Base-by-base conservation (phyloP, 1,140 invertebrate genomes). In the Helicoverpa zea region DNA sequence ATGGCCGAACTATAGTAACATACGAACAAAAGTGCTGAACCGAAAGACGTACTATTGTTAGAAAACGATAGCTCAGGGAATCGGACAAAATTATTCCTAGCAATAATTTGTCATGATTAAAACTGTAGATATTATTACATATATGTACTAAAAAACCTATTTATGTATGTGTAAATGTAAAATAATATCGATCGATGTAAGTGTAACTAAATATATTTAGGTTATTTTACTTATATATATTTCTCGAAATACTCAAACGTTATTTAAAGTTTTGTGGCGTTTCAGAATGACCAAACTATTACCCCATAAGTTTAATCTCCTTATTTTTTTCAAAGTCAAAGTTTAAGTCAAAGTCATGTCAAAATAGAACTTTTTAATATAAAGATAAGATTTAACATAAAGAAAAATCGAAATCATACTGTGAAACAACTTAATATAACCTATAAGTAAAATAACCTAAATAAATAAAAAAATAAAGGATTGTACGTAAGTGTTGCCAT, bases 61-160 rank as follows among this genome's bases (percentile, higher is more conserved):
- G 61, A 2, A n/a, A 29, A 3, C 10, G n/a, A 59, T 59, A 29
- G 56, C 30, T 47, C 54, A 75, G 51, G 29, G 1, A 47, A 56
- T 78, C 76, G 49, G 76, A 73, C 66, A 72, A 58, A 66, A 70
- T 14, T 73, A 73, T 79, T 52, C 56, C 16, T 10, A 52, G 66
- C 52, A 63, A 73, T 79, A 72, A 73, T 56, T 79, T 79, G 68
- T 79, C 66, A 54, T 29, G 75, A 77, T 77, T 11, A 7, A 3
- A 52, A 66, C 75, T 77, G 61, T 77, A 77, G 13, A 77, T 77
- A 64, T 49, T 73, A 64, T 29, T 77, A 35, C n/a, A 51, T 52
- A 76, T 47, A 47, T 63, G 2, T 76, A 63, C 64, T 52, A 70
- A 51, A 68, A 51, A 70, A 14, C 3, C 51, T 10, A 23, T 14